Evolutionary conservation across 2,113 vertebrate genomes (phyloP).

Genomic region (Sebastes fasciatus): DNA sequence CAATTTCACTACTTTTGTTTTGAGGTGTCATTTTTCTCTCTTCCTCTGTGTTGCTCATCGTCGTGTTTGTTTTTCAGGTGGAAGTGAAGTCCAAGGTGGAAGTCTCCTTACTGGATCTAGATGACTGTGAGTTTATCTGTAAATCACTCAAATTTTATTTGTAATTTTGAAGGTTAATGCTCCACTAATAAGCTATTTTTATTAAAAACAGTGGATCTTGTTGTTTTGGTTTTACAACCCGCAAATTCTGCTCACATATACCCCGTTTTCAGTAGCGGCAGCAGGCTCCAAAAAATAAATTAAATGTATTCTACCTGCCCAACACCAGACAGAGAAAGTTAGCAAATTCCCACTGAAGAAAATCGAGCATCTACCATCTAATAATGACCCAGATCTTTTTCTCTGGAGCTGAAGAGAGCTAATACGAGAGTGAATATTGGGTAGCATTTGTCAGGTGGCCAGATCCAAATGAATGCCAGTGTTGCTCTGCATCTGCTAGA

Average conservation of each 20-base stretch:
- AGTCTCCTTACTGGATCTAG: conserved; percentile 91
- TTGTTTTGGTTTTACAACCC: background rate
- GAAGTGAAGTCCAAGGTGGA: conserved; percentile 85
- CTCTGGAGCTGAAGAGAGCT: background rate
- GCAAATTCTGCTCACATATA: background rate
- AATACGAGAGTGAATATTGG: background rate
- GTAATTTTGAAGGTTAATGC: background rate
- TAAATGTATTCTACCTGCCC: background rate
- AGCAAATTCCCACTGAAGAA: background rate
- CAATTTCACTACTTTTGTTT: background rate
- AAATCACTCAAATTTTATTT: background rate
- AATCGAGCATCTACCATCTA: background rate
- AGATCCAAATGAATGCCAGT: background rate
- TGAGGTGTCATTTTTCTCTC: background rate
- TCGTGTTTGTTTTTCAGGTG: conserved; percentile 81
- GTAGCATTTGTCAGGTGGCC: background rate
- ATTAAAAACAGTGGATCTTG: background rate
- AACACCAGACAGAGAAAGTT: background rate
- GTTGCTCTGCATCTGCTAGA: background rate
- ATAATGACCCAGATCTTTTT: background rate
- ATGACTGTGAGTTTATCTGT: conserved; percentile 91
- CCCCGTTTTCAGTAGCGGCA: background rate
- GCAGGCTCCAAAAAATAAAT: background rate
- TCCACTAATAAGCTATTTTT: background rate
- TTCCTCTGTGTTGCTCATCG: background rate